Evolutionary conservation across 2,797 vertebrate species (phyloP), one percentile per base, ranked within the genome.

Genomic region (Oreortyx pictus): DNA sequence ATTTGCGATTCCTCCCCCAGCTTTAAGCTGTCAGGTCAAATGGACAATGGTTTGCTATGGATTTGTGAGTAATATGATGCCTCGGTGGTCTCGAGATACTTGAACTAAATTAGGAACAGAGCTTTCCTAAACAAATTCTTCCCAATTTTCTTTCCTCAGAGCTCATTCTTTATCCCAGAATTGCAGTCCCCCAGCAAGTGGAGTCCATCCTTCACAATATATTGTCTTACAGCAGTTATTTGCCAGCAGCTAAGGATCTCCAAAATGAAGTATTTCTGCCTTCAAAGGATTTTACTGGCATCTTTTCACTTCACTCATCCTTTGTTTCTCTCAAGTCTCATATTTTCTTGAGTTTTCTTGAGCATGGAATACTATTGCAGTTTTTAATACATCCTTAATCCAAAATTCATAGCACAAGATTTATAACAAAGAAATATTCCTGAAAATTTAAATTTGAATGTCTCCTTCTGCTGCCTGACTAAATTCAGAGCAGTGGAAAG

Each of bases 241-340:
- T 89, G 5, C 35, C 52, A 46, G 29, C 47, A 78, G 41, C 37
- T 74, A 52, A 64, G 64, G 44, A 31, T 52, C 49, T 52, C 24
- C 33, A 57, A 23, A 83, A 39, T 41, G 2, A 74, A 14, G 14
- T 29, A 12, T 61, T 44, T 2, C 4, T 24, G 2, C 0, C 0
- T 52, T 44, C 31, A 68, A 66, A 88, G 31, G 41, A 31, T 39
- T 89, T 76, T 31, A 13, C 14, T 75, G 59, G 4, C 4, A 7
- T 78, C 14, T 83, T 78, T 79, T 80, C 43, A 39, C 3, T 2
- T 80, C 46, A 7, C 10, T 72, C 19, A 39, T 54, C 17, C 18
- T 65, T 52, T 44, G 2, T 54, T 15, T 59, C 24, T 60, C 50
- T 80, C 19, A 68, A 2, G 73, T 62, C 27, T 66, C 11, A 54